These are phyloP conservation scores for Lathronympha strigana DNA, from an alignment of 2,888 invertebrate genomes.

Conservation along the genomic window DNA sequence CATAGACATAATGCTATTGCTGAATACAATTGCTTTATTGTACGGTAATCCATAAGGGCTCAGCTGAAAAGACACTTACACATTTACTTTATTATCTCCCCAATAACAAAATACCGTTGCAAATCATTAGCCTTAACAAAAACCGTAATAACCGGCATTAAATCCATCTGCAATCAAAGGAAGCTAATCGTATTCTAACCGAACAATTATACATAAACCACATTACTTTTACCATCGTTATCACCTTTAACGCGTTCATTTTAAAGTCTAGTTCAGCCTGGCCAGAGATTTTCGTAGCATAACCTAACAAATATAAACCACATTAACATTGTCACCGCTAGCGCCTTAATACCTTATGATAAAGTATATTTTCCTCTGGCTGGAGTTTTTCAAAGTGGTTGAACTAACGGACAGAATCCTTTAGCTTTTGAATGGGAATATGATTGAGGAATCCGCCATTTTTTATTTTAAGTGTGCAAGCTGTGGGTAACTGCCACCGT, in stretches of 20 bases:
- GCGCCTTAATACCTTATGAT: not conserved
- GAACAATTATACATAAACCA: not conserved
- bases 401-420: not conserved
- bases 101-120: no score
- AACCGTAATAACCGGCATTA: not conserved
- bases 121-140: not conserved
- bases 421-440: slow-evolving; percentile 1
- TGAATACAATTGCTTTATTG: no score
- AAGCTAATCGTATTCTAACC: slow-evolving; percentile 1
- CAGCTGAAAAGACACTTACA: no score
- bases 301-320: not conserved
- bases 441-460: not conserved
- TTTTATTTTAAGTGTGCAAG: not conserved
- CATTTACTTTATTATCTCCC: no score
- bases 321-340: not conserved
- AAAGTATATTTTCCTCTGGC: not conserved
- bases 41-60: no score
- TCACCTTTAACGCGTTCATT: not conserved
- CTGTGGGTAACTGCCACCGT: not conserved
- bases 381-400: not conserved
- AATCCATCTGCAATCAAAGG: slow-evolving; percentile 4
- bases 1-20: no score
- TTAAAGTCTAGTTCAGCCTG: not conserved
- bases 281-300: not conserved
- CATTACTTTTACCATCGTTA: not conserved